phyloP scores from a whole-genome alignment of 2,113 vertebrate species.

The Albula goreensis region DNA sequence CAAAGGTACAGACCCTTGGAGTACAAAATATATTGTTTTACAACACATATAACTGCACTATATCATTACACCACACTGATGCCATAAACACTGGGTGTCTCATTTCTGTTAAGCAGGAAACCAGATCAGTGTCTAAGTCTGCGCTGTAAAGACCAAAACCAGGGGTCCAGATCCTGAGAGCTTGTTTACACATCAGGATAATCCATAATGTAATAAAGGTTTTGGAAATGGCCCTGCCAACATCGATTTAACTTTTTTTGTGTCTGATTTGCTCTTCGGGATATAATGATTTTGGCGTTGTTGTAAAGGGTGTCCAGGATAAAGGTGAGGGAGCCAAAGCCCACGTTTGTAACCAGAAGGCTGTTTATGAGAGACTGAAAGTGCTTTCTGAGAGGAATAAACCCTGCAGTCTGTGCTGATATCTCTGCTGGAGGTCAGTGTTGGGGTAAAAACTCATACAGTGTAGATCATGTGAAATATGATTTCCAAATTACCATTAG shows the following conservation, averaged over 20 bases:
- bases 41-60: too few relatives aligned
- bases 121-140: background rate
- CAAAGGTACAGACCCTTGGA: too few relatives aligned
- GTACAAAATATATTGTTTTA: too few relatives aligned
- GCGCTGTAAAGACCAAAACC: background rate
- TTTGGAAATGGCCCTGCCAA: too few relatives aligned
- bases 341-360: background rate
- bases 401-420: background rate
- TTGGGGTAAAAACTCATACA: background rate
- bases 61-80: too few relatives aligned
- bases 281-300: background rate
- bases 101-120: background rate
- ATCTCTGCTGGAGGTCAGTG: background rate
- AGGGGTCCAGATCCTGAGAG: background rate
- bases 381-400: background rate
- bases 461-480: too few relatives aligned
- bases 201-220: background rate
- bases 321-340: background rate
- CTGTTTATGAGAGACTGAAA: background rate
- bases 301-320: background rate
- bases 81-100: too few relatives aligned
- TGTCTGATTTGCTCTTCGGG: background rate
- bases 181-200: background rate
- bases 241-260: too few relatives aligned
- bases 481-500: too few relatives aligned